Evolutionary conservation across 1,140 invertebrate species (phyloP), one percentile per base, ranked within the genome.

Genomic region (Euura saliciscinereae): DNA sequence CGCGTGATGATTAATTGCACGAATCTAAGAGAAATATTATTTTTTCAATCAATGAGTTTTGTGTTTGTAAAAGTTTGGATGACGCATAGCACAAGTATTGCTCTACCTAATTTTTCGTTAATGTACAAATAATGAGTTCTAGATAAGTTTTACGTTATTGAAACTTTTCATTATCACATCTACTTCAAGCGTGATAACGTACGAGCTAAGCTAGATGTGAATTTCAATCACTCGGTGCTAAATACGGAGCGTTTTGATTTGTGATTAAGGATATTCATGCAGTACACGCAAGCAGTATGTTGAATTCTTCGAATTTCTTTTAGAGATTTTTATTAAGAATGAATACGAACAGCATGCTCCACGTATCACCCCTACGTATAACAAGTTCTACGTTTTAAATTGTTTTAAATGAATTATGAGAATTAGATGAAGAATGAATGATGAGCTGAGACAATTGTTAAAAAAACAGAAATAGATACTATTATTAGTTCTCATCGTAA

Each of bases 281-380:
- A 28, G 28, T 28, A 28, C 28, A 28, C 28, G 28, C 28, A 28
- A 28, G 28, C 28, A 28, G 28, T 28, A 28, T 28, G 28, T 28
- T 28, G 28, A 28, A 28, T 28, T 28, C 28, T 28, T 28, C 28
- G 28, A 28, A 28, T 28, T 28, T 28, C 13, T 44, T 44, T 70
- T 6, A 28, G 13, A 44, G n/a, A 70, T 8, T 45, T 70, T 11
- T 3, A 45, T 42, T 6, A 70, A 10, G 11, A 11, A 70, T 70
- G n/a, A 71, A 28, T 10, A 65, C 28, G 28, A 6, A 11, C 46
- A 46, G 28, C 43, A 71, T 66, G 65, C 43, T 13, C 13, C 13
- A 43, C n/a, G n/a, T n/a, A 71, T 70, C 65, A 64, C 68, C 67
- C 44, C 45, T 68, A 71, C 59, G n/a, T 73, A 46, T 69, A 71